Conservation (phyloP, 2,888 invertebrate genomes). For the Theretra japonica region DNA sequence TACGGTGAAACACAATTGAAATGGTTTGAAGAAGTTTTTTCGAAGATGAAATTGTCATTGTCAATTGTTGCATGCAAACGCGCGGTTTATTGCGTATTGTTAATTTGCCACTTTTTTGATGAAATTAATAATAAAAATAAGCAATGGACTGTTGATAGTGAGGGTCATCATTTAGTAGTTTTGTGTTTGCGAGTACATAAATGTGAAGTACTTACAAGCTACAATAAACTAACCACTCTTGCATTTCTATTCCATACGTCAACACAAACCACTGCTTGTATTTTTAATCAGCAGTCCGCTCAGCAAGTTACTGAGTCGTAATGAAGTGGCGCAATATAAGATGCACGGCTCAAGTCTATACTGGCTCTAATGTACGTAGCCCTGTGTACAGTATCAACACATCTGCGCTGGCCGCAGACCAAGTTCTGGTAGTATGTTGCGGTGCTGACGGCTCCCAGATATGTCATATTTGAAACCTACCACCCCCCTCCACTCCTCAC, state of each 20-base stretch:
- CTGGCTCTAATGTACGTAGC: constrained; percentile 31
- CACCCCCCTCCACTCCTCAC: constrained; percentile 34
- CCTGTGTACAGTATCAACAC: constrained; percentile 53
- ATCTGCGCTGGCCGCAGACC: constrained; percentile 79
- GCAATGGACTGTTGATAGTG: too few species aligned
- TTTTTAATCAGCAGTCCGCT: neutral
- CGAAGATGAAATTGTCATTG: too few species aligned
- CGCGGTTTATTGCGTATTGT: too few species aligned
- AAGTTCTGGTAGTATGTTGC: constrained; percentile 77
- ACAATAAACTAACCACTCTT: neutral
- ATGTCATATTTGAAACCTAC: constrained; percentile 77
- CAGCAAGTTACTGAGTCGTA: neutral
- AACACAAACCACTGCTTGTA: neutral
- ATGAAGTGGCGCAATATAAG: neutral
- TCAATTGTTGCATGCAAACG: too few species aligned
- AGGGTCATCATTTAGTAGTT: too few species aligned
- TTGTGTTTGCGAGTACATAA: too few species aligned
- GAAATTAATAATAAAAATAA: too few species aligned
- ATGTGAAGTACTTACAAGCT: neutral
- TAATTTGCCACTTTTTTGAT: too few species aligned
- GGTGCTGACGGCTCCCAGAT: constrained; percentile 79
- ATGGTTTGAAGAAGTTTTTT: too few species aligned
- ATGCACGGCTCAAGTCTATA: constrained; percentile 16
- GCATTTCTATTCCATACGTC: neutral
- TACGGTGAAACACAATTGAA: neutral